Evolutionary conservation across 2,888 invertebrate genomes (phyloP), one percentile per base, ranked within the genome.

Genomic region (Drosophila nr. medialis): DNA sequence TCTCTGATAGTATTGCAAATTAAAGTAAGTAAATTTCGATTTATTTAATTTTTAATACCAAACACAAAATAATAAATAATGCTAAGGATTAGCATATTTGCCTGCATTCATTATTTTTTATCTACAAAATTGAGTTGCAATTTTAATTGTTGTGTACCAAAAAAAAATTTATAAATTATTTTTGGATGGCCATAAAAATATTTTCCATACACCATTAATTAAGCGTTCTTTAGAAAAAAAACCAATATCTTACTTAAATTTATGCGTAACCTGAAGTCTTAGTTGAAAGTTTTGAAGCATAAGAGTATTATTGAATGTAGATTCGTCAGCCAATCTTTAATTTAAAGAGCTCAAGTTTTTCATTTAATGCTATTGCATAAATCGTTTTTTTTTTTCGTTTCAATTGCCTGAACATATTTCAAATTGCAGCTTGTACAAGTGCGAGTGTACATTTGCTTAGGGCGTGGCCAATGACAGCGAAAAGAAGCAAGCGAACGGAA

Each of bases 341-440:
- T 75, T 64, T 65, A 18, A 69, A 81, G 68, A 80, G 81, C 80
- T 83, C 77, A 89, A 81, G 90, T 86, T 86, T 88, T 84, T 72
- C 77, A 87, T 84, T 83, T 91, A 91, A 91, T 91, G 87, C 85
- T 80, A 80, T 76, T 76, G 75, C 81, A 91, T 91, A 91, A 91
- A 90, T 91, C 91, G 91, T 91, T 86, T 88, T 77, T 81, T 79
- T 85, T 75, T 81, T 81, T 80, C 69, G 73, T 86, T 90, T 87
- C 86, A 89, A 90, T 87, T 87, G 90, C 82, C 78, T 70, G 64
- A 80, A 87, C 88, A 81, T 87, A 80, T 83, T 75, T 81, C 77
- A 88, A 79, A 67, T 69, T 66, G 66, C 64, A 34, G 29, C 55
- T 29, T n/a, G n/a, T 38, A 27, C 27, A 55, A 27, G 59, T 69